These are phyloP conservation scores for Battus philenor DNA, from an alignment of 1,140 invertebrate species.

Conservation along the genomic window DNA sequence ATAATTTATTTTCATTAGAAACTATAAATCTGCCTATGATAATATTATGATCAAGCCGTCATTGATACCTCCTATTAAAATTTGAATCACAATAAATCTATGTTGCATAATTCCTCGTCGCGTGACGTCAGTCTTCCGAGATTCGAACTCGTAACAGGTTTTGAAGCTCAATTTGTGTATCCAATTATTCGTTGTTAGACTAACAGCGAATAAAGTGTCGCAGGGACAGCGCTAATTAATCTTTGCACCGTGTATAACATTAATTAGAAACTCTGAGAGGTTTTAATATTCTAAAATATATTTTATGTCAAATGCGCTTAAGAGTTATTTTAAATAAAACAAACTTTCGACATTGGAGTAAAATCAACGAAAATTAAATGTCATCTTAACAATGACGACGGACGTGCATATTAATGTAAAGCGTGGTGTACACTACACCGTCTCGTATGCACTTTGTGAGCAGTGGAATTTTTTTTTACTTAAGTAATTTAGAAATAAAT, in stretches of 20 bases:
- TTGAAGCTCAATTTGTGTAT: constrained; percentile 52
- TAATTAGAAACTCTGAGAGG: constrained; percentile 32
- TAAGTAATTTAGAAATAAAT: too few species aligned
- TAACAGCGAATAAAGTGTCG: constrained; percentile 56
- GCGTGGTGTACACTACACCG: constrained; percentile 60
- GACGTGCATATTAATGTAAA: constrained; percentile 54
- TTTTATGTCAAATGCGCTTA: constrained; percentile 16
- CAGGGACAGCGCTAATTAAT: constrained; percentile 61
- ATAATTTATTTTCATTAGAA: constrained; percentile 27
- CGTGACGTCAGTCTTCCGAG: constrained; percentile 17
- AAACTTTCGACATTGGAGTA: constrained; percentile 1
- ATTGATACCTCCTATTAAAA: constrained; percentile 36
- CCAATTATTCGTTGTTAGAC: constrained; percentile 50
- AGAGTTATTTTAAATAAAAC: constrained; percentile 21
- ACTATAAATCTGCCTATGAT: constrained; percentile 32
- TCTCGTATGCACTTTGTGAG: constrained; percentile 49
- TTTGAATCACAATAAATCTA: constrained; percentile 42
- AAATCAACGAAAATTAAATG: constrained; percentile 56
- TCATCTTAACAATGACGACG: constrained; percentile 44
- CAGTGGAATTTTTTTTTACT: constrained; percentile 58
- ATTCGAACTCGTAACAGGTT: constrained; percentile 38
- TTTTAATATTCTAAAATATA: constrained; percentile 17
- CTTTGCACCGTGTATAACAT: constrained; percentile 46
- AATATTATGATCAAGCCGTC: constrained; percentile 32
- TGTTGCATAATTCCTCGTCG: constrained; percentile 27